Conservation (phyloP, 1,140 invertebrate genomes). For the Bombus picipes region DNA sequence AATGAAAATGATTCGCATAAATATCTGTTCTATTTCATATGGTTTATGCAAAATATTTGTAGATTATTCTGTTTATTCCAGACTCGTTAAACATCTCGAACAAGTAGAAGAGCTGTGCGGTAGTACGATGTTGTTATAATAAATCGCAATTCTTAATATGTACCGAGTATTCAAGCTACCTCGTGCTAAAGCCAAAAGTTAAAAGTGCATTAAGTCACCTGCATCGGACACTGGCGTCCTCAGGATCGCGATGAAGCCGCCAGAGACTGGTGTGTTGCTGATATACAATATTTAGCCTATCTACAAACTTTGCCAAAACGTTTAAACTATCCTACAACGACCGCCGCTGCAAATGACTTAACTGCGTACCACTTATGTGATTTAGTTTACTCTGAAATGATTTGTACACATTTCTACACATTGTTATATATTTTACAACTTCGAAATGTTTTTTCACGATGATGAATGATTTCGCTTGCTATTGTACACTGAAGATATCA, state of each 20-base stretch:
- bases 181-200: constrained; percentile 12
- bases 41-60: too few relatives aligned
- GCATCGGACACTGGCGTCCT: background rate
- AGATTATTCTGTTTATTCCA: too few relatives aligned
- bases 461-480: background rate
- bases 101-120: background rate
- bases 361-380: background rate
- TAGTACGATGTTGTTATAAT: background rate
- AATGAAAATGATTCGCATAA: too few relatives aligned
- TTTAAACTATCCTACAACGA: background rate
- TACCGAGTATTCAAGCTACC: background rate
- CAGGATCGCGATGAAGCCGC: too few relatives aligned
- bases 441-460: background rate
- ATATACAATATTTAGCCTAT: background rate
- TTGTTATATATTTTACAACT: background rate
- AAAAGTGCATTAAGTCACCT: constrained; percentile 25
- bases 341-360: background rate
- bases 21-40: too few relatives aligned
- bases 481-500: too few relatives aligned
- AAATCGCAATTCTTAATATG: background rate
- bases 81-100: too few relatives aligned
- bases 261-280: background rate
- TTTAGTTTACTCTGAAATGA: background rate
- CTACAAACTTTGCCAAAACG: background rate
- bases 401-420: background rate